Evolutionary conservation across 2,797 vertebrate species (phyloP).

Genomic region (Alauda arvensis): DNA sequence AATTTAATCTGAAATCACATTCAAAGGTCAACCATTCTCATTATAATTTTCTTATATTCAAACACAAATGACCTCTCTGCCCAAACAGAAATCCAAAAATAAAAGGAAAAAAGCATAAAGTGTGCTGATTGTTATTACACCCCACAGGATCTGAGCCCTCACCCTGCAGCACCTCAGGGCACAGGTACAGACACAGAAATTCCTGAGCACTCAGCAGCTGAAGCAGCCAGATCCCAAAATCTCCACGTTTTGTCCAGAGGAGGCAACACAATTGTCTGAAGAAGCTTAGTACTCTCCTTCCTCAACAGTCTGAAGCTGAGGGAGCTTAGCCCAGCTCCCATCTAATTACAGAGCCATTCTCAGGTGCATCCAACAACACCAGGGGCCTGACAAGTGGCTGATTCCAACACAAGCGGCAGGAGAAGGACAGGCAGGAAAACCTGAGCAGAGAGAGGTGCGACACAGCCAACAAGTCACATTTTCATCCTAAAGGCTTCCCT

Average conservation of each 20-base stretch:
- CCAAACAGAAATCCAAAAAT: neutral
- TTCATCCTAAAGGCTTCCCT: neutral
- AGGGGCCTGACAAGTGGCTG: fast-evolving
- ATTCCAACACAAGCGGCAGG: neutral
- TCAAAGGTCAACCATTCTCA: neutral
- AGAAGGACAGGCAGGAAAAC: neutral
- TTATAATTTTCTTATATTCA: neutral
- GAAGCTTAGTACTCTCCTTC: neutral
- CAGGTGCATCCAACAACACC: neutral
- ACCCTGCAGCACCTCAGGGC: neutral
- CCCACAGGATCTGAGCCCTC: neutral
- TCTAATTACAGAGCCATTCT: neutral
- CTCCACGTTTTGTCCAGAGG: neutral
- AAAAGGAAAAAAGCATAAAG: neutral
- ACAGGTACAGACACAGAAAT: neutral
- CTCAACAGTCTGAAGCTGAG: neutral
- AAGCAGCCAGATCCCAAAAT: neutral
- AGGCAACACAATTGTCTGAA: neutral
- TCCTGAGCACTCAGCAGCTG: fast-evolving
- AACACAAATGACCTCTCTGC: neutral
- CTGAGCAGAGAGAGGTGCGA: neutral
- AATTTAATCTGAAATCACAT: neutral
- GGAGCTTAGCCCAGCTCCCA: neutral
- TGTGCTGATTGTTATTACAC: fast-evolving
- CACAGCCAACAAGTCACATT: neutral